phyloP scores from a whole-genome alignment of 2,113 vertebrate species.

The Istiophorus platypterus region DNA sequence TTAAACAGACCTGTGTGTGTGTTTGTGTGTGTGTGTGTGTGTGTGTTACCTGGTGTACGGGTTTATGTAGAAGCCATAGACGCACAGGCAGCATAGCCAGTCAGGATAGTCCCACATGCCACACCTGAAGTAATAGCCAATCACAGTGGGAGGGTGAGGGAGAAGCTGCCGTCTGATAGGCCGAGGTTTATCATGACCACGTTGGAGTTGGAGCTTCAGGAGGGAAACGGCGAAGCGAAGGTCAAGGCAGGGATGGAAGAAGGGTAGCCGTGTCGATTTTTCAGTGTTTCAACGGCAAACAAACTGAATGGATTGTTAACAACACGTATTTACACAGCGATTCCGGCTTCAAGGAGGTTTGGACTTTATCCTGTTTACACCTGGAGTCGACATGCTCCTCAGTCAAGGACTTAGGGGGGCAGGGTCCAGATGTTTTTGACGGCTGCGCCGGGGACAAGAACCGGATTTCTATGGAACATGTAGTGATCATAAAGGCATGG shows the following conservation, averaged over 20 bases:
- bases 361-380: too few relatives aligned
- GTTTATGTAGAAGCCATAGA: slow-evolving; percentile 82
- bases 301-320: too few relatives aligned
- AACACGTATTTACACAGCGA: too few relatives aligned
- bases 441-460: too few relatives aligned
- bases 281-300: too few relatives aligned
- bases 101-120: slow-evolving; percentile 76
- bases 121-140: slow-evolving; percentile 75
- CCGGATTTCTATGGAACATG: too few relatives aligned
- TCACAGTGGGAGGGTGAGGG: slow-evolving; percentile 81
- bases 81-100: slow-evolving; percentile 80
- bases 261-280: neutral
- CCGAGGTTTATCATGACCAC: slow-evolving; percentile 84
- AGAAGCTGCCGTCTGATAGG: slow-evolving; percentile 79
- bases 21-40: neutral
- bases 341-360: too few relatives aligned
- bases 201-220: slow-evolving; percentile 63
- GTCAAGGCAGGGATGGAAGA: neutral
- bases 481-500: too few relatives aligned
- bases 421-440: too few relatives aligned
- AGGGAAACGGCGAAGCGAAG: neutral
- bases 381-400: too few relatives aligned
- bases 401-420: too few relatives aligned
- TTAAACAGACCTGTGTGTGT: neutral
- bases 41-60: slow-evolving; percentile 79